phyloP scores from a whole-genome alignment of 2,113 vertebrate genomes.

The Pterocles orientalis region DNA sequence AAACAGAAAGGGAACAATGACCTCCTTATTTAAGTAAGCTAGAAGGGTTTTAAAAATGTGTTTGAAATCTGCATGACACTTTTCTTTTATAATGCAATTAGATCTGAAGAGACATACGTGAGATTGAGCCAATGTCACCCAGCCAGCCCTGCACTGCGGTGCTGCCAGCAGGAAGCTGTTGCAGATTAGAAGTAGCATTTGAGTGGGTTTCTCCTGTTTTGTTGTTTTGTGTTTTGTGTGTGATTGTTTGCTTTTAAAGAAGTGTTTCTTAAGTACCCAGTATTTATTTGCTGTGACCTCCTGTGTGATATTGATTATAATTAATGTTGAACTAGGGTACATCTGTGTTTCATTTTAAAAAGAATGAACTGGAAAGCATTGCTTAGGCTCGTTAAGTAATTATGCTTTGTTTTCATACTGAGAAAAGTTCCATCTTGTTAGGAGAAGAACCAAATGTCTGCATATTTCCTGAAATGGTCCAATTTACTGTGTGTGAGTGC shows the following conservation, averaged over 20 bases:
- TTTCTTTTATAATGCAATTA: neutral
- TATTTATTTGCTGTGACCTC: neutral
- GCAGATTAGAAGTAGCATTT: neutral
- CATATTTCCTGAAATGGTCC: neutral
- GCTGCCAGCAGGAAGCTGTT: neutral
- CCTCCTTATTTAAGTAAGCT: neutral
- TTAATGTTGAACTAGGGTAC: neutral
- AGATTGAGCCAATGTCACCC: neutral
- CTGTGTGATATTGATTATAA: neutral
- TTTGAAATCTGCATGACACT: neutral
- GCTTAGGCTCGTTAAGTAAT: neutral
- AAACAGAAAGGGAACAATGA: neutral
- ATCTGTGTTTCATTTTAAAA: slow-evolving; percentile 21
- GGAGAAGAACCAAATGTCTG: neutral
- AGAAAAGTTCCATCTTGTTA: neutral
- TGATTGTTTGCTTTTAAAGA: neutral
- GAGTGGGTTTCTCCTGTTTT: neutral
- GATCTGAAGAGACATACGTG: fast-evolving
- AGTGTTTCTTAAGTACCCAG: neutral
- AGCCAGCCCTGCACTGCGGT: neutral
- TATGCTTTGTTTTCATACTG: neutral
- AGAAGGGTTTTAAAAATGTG: neutral
- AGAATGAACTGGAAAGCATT: neutral
- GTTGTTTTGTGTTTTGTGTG: neutral
- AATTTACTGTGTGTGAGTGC: neutral